A percentile compares a stretch with the other conserved stretches of the same genome.
Evolutionary conservation across 1,140 invertebrate species (phyloP).

Genomic region (Panonychus citri): DNA sequence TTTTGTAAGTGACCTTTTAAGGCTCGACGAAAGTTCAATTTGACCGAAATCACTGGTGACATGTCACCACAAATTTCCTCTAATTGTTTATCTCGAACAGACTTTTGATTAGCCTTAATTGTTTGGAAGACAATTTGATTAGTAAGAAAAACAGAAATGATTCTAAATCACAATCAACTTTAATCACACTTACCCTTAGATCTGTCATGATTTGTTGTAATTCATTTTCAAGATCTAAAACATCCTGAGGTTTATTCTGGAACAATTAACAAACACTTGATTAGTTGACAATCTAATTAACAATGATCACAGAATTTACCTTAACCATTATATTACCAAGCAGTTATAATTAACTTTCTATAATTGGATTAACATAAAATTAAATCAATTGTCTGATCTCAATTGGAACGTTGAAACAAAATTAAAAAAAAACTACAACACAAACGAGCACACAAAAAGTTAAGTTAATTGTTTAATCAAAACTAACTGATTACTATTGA

Average conservation of each 20-base stretch:
- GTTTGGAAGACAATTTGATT: background rate
- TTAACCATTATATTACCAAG: too few relatives aligned
- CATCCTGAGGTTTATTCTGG: background rate
- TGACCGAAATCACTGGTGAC: background rate
- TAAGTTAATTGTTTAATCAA: too few relatives aligned
- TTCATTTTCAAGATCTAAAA: background rate
- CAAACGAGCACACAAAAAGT: too few relatives aligned
- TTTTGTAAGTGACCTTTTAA: constrained; percentile 70
- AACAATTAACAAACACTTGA: too few relatives aligned
- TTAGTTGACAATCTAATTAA: background rate
- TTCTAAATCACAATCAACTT: background rate
- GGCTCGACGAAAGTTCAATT: background rate
- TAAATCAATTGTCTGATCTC: too few relatives aligned
- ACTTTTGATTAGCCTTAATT: background rate
- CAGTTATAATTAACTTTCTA: too few relatives aligned
- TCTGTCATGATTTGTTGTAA: background rate
- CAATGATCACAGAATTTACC: too few relatives aligned
- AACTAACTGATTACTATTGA: too few relatives aligned
- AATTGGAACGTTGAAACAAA: too few relatives aligned
- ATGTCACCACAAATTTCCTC: background rate
- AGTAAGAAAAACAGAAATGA: background rate
- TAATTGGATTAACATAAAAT: too few relatives aligned
- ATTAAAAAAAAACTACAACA: too few relatives aligned
- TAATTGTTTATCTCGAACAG: background rate
- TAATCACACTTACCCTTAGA: background rate